Conservation (phyloP, 2,113 vertebrate genomes). For the Panthera tigris region DNA sequence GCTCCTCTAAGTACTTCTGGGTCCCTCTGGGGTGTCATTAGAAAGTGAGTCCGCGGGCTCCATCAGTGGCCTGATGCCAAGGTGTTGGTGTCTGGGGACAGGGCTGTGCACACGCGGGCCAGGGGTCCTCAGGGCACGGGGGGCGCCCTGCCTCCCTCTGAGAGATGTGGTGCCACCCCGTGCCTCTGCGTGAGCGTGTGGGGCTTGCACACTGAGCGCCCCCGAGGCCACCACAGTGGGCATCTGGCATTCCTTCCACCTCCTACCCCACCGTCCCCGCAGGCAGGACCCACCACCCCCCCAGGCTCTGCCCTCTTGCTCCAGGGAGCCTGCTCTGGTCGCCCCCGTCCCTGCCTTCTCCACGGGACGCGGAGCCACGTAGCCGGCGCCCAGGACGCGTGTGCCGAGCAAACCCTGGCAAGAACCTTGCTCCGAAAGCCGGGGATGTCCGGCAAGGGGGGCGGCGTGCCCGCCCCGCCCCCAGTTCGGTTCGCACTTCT, state of each 20-base stretch:
- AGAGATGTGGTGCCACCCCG: rapidly evolving
- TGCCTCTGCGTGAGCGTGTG: rapidly evolving
- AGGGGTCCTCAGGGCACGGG: background rate
- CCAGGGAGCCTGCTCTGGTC: background rate
- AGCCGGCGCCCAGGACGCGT: rapidly evolving
- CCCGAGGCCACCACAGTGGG: rapidly evolving
- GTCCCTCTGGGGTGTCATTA: no score
- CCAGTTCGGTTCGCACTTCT: rapidly evolving
- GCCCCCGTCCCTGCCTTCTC: background rate
- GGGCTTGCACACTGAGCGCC: no score
- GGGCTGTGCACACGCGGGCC: rapidly evolving
- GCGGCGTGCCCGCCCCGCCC: rapidly evolving
- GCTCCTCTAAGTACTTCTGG: rapidly evolving
- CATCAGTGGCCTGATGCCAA: rapidly evolving
- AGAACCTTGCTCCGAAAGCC: background rate
- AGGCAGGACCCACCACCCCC: background rate
- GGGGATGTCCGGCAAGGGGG: background rate
- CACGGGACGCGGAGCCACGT: rapidly evolving
- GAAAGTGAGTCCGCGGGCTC: background rate
- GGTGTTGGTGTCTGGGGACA: rapidly evolving
- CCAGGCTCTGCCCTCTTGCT: background rate
- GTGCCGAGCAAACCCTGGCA: background rate
- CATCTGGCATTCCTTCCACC: rapidly evolving
- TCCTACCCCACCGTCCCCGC: rapidly evolving
- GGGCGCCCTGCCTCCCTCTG: rapidly evolving